These are phyloP conservation scores for Sturmia bella DNA, from an alignment of 2,888 invertebrate species.

Conservation along the genomic window DNA sequence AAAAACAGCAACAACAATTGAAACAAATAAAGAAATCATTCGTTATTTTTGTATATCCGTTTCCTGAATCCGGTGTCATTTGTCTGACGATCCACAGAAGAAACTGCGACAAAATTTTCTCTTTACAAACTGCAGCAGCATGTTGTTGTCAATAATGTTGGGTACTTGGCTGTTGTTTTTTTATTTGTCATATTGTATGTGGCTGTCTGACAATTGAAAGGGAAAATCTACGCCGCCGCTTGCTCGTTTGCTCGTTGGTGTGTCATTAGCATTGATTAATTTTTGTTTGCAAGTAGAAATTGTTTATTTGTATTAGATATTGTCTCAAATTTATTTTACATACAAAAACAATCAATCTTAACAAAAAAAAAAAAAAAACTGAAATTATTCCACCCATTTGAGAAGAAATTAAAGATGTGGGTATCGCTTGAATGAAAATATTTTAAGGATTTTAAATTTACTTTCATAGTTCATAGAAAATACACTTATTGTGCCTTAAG, in stretches of 20 bases:
- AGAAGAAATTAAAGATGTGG: conserved; percentile 45
- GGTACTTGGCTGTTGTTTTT: conserved; percentile 18
- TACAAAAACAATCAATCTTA: conserved; percentile 69
- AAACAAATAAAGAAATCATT: conserved; percentile 61
- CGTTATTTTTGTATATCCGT: conserved; percentile 68
- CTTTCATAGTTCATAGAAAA: too few relatives aligned
- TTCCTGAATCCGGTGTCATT: conserved; percentile 70
- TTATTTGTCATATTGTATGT: conserved; percentile 5
- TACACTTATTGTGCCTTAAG: too few relatives aligned
- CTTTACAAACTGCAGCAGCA: conserved; percentile 8
- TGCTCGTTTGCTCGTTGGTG: conserved; percentile 48
- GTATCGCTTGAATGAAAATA: neutral
- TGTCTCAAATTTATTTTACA: conserved; percentile 54
- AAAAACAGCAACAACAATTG: conserved; percentile 32
- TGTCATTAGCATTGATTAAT: conserved; percentile 70
- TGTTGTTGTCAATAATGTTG: conserved; percentile 21
- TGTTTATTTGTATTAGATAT: conserved; percentile 14
- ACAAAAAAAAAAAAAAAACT: conserved; percentile 38
- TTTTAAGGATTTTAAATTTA: conserved; percentile 19
- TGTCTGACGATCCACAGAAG: conserved; percentile 65
- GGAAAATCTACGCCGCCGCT: conserved; percentile 27
- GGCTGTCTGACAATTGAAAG: conserved; percentile 45
- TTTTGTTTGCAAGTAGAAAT: conserved; percentile 56
- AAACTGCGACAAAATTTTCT: conserved; percentile 37
- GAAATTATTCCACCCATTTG: conserved; percentile 67